phyloP scores from a whole-genome alignment of 2,888 invertebrate species.

The Cheiracanthium punctorium region DNA sequence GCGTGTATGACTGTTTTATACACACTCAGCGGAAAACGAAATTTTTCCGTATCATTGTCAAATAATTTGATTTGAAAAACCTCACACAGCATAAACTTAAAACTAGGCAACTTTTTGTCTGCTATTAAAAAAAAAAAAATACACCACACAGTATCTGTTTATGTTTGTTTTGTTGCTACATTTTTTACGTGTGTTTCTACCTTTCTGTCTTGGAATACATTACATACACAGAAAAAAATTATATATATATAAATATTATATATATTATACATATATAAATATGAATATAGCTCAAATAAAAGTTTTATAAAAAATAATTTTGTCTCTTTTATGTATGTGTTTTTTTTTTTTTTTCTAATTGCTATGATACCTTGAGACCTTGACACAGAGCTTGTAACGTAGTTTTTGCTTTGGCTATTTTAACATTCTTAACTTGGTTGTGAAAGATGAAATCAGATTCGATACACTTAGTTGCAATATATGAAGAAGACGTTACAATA shows the following conservation, averaged over 20 bases:
- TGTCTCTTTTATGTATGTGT: too few relatives aligned
- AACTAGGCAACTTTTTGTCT: background rate
- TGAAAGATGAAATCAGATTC: too few relatives aligned
- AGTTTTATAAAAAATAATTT: slow-evolving; percentile 48
- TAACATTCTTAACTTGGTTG: too few relatives aligned
- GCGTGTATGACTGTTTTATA: background rate
- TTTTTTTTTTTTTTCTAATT: background rate
- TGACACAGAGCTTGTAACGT: too few relatives aligned
- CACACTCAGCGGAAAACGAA: background rate
- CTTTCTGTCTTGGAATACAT: background rate
- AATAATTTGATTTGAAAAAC: background rate
- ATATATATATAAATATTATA: background rate
- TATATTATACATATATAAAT: slow-evolving; percentile 34
- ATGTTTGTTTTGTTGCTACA: background rate
- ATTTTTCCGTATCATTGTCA: background rate
- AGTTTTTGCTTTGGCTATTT: too few relatives aligned
- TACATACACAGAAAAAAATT: background rate
- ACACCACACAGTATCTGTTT: slow-evolving; percentile 7
- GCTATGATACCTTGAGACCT: too few relatives aligned
- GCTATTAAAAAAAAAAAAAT: too few relatives aligned
- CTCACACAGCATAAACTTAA: background rate
- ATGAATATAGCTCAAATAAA: slow-evolving; percentile 68
- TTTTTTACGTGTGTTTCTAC: background rate
- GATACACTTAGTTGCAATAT: too few relatives aligned
- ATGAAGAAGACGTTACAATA: too few relatives aligned